Conservation (phyloP, 2,113 vertebrate species). For the Nasalis larvatus region DNA sequence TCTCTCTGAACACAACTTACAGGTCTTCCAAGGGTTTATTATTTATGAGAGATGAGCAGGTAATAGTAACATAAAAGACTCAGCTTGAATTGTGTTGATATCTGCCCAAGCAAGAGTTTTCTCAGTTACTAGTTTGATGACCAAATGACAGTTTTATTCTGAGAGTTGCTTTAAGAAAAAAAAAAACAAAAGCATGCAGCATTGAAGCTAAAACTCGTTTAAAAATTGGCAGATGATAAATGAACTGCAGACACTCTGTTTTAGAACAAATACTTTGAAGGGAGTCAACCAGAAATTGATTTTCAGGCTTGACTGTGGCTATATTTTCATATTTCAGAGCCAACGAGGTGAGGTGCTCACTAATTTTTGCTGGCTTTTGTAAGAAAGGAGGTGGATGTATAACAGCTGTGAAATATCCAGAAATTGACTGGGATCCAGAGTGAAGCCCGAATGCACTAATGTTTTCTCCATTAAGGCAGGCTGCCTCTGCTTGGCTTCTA, state of each 20-base stretch:
- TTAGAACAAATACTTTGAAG: conserved; percentile 27
- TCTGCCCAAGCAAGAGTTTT: background rate
- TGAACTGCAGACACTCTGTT: conserved; percentile 67
- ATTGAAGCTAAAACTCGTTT: conserved; percentile 67
- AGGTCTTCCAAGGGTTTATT: background rate
- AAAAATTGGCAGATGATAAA: conserved; percentile 65
- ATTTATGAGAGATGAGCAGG: background rate
- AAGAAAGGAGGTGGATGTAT: conserved; percentile 56
- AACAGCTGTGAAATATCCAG: conserved; percentile 67
- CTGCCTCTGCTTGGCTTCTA: background rate
- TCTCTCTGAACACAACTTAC: background rate
- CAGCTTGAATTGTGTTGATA: background rate
- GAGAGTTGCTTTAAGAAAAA: background rate
- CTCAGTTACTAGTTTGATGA: background rate
- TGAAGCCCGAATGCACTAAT: conserved; percentile 36
- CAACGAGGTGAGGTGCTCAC: conserved; percentile 66
- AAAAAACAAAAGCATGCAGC: conserved; percentile 48
- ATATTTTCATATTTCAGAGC: conserved; percentile 69
- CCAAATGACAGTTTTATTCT: background rate
- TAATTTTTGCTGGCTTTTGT: conserved; percentile 64
- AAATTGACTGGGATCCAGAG: conserved; percentile 45
- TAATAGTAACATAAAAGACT: background rate
- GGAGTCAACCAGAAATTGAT: conserved; percentile 55
- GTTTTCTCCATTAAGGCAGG: conserved; percentile 42
- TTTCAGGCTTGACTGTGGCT: conserved; percentile 58